phyloP scores from a whole-genome alignment of 2,888 invertebrate species.

The Nasonovia ribisnigri region DNA sequence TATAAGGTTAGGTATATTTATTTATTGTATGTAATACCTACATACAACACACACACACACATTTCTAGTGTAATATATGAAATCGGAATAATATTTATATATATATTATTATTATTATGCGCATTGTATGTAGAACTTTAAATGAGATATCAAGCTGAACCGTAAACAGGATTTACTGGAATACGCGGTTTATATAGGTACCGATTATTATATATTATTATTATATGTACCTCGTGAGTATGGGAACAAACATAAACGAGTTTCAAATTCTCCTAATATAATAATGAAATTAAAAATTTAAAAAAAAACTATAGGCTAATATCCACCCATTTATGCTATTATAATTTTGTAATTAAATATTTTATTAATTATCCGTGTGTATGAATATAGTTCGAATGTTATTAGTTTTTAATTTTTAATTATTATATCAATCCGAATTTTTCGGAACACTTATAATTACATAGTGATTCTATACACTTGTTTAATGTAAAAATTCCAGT shows the following conservation, averaged over 20 bases:
- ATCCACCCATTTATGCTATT: neutral
- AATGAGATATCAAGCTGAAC: slow-evolving; percentile 56
- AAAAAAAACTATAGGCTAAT: neutral
- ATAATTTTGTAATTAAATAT: slow-evolving; percentile 23
- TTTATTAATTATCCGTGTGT: slow-evolving; percentile 9
- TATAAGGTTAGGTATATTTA: neutral
- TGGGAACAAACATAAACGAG: slow-evolving; percentile 30
- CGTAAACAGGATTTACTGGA: slow-evolving; percentile 58
- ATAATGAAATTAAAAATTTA: slow-evolving; percentile 11
- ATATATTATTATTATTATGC: neutral
- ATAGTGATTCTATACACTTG: neutral
- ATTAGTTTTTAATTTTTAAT: slow-evolving; percentile 41
- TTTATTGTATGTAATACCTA: neutral
- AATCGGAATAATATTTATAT: slow-evolving; percentile 35
- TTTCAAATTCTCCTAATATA: slow-evolving; percentile 37
- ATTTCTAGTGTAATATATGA: neutral
- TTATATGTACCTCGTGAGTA: neutral
- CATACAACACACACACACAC: neutral
- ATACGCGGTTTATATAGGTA: slow-evolving; percentile 16
- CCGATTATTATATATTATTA: neutral
- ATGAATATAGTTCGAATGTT: neutral
- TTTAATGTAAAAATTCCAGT: slow-evolving; percentile 5
- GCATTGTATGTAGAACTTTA: slow-evolving; percentile 44
- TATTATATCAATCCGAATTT: slow-evolving; percentile 30
- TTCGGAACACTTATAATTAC: slow-evolving; percentile 16